phyloP scores from a whole-genome alignment of 2,797 vertebrate species.

The Poecile montanus region DNA sequence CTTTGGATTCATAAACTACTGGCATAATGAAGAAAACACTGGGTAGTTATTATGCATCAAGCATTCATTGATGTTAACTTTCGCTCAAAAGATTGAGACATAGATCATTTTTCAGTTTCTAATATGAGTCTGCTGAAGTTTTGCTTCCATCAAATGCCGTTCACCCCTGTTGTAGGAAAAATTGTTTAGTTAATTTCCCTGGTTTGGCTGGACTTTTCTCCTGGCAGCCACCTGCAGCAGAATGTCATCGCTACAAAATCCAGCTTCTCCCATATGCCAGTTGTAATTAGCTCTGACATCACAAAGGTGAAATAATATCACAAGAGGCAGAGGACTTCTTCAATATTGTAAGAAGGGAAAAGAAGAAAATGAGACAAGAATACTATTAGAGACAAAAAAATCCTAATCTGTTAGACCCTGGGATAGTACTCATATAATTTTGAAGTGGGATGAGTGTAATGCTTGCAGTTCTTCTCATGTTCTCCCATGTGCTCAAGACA shows the following conservation, averaged over 20 bases:
- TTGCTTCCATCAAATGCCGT: background rate
- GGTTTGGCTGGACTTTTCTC: background rate
- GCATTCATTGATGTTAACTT: constrained; percentile 39
- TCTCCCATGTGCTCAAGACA: background rate
- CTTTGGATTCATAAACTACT: constrained; percentile 63
- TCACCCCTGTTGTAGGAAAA: background rate
- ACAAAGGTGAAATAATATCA: background rate
- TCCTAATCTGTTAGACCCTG: background rate
- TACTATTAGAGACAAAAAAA: background rate
- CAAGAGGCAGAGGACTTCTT: background rate
- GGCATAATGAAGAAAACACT: constrained; percentile 67
- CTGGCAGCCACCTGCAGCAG: background rate
- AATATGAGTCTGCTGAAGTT: background rate
- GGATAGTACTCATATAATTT: background rate
- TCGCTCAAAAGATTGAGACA: constrained; percentile 53
- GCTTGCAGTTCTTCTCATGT: background rate
- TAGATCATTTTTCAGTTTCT: constrained; percentile 15
- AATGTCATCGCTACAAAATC: background rate
- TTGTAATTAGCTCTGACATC: background rate
- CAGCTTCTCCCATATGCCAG: background rate
- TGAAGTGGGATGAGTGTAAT: background rate
- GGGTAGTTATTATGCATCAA: constrained; percentile 38
- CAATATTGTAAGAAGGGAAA: background rate
- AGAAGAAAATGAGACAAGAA: background rate
- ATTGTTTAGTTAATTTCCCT: background rate